Evolutionary conservation across 2,797 vertebrate species (phyloP), one percentile per base, ranked within the genome.

Genomic region (Chelon labrosus): DNA sequence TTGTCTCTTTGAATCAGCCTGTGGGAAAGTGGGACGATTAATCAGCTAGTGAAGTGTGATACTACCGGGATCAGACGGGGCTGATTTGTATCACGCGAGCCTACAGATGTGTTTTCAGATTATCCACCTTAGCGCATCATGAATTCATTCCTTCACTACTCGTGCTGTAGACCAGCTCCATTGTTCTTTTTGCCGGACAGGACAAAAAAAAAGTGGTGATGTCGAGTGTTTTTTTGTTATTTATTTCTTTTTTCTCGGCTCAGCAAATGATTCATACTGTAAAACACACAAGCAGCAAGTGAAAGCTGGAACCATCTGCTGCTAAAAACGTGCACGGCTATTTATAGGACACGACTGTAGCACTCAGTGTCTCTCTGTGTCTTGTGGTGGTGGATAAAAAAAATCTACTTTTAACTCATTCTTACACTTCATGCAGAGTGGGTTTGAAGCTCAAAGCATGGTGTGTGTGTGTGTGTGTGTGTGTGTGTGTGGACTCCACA

Each of bases 1-100:
- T 44, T 77, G 53, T 59, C 39, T 39, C n/a, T 57, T 9, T 46
- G 54, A 65, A 66, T 50, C 37, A 65, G 53, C 41, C 20, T 3
- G 14, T 35, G 41, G 49, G 39, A 63, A 70, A 50, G 41, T 16
- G 62, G 37, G 60, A 46, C 37, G 50, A 64, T 65, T 37, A 65
- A 50, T n/a, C 62, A 22, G 49, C 39, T 46, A 69, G 19, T 60
- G 54, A 58, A 53, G 64, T 72, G 56, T 3, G 56, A 75, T 16
- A 2, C 65, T 22, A 9, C 58, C 19, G 71, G 31, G 49, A 71
- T 68, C 42, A 54, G 47, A 74, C 66, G 44, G 42, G n/a, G 0
- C 44, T 38, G 7, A 3, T 56, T 27, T 60, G 27, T 47, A 22
- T 46, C 41, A 19, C 25, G 17, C 37, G 35, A 22, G 42, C 44